Evolutionary conservation across 2,888 invertebrate genomes (phyloP).

Genomic region (Lasioglossum lativentre): DNA sequence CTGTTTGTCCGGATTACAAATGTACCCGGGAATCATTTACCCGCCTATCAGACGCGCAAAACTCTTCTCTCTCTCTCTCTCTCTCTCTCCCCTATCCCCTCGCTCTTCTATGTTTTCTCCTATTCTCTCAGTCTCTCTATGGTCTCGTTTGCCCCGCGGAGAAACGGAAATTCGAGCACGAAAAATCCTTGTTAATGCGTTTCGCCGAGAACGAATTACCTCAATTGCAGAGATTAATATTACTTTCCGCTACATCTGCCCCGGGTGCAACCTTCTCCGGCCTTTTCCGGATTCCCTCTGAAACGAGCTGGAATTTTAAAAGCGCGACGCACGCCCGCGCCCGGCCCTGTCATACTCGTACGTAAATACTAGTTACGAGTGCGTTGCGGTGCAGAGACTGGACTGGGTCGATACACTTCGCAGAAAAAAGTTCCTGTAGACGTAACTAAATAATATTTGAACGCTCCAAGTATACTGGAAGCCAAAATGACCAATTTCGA

Average conservation of each 20-base stretch:
- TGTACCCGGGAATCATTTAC: slow-evolving; percentile 38
- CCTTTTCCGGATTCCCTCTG: slow-evolving; percentile 35
- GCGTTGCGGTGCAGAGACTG: neutral
- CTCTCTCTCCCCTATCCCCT: neutral
- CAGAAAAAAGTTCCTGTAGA: neutral
- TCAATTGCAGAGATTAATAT: slow-evolving; percentile 51
- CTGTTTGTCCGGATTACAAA: slow-evolving; percentile 55
- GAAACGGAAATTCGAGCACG: slow-evolving; percentile 11
- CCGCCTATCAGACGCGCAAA: slow-evolving; percentile 4
- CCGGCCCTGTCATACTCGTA: slow-evolving; percentile 56
- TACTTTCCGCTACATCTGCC: slow-evolving; percentile 35
- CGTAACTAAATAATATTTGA: neutral
- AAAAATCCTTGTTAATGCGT: slow-evolving; percentile 30
- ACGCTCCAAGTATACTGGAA: neutral
- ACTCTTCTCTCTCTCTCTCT: neutral
- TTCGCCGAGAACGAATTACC: slow-evolving; percentile 33
- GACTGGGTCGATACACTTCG: neutral
- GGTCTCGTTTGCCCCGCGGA: neutral
- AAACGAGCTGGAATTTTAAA: slow-evolving; percentile 53
- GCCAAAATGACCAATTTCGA: neutral
- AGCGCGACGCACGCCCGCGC: slow-evolving; percentile 28
- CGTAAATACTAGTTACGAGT: slow-evolving; percentile 29
- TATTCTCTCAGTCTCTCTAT: neutral
- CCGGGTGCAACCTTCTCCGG: slow-evolving; percentile 31
- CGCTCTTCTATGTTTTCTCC: neutral